A percentile compares a stretch with the other conserved stretches of the same genome.
These are phyloP conservation scores for Cataglyphis albicans DNA, from an alignment of 2,888 invertebrate genomes.

Conservation along the genomic window DNA sequence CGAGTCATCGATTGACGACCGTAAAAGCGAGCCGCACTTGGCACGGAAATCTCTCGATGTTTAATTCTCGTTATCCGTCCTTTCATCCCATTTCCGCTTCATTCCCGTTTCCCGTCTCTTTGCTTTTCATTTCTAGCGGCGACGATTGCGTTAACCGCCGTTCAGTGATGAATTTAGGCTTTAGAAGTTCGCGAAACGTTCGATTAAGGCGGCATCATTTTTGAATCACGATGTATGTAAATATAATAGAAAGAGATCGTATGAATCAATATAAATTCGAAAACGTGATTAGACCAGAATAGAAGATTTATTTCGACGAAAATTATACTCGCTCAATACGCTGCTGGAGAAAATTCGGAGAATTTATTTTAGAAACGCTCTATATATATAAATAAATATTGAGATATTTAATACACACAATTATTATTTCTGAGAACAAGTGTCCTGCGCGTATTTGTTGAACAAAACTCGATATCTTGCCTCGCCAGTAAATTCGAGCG, in stretches of 20 bases:
- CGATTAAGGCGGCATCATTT: background rate
- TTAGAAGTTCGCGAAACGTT: constrained; percentile 1
- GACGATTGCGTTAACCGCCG: constrained; percentile 48
- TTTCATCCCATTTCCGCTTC: constrained; percentile 25
- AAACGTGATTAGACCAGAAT: background rate
- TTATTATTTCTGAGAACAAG: background rate
- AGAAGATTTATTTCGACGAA: background rate
- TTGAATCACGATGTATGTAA: background rate
- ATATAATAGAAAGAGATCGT: background rate
- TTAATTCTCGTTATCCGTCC: constrained; percentile 47
- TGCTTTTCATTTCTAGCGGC: constrained; percentile 50
- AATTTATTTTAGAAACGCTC: background rate
- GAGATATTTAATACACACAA: background rate
- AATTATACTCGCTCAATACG: background rate
- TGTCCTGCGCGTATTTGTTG: background rate
- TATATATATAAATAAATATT: background rate
- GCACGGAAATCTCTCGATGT: constrained; percentile 71
- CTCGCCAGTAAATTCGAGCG: background rate
- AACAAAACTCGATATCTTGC: background rate
- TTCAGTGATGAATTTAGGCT: constrained; percentile 35
- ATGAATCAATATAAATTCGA: background rate
- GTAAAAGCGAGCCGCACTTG: constrained; percentile 64
- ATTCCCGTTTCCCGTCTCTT: constrained; percentile 36
- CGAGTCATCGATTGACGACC: constrained; percentile 67
- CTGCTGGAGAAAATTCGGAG: background rate